Base-by-base conservation (phyloP, 2,113 vertebrate species). In the Pogona vitticeps region DNA sequence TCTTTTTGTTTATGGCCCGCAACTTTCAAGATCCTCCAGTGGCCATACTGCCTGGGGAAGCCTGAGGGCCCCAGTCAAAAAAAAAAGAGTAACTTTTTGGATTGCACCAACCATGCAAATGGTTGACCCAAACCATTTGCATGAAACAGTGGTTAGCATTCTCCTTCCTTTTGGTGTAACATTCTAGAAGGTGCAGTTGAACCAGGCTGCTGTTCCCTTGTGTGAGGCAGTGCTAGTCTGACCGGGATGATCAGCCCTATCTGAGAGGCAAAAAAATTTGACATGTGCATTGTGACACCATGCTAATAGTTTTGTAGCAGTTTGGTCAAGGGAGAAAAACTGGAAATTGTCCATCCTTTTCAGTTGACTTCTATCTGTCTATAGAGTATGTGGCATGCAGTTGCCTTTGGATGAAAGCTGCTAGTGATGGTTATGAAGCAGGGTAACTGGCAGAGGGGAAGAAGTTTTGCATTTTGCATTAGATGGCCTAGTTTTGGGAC, bases 391-490 rank as follows among this genome's bases (percentile, higher is more conserved):
- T 10, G 2, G 58, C n/a, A 26, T 65, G 38, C 63, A 21, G 12
- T 42, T 86, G 40, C 28, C 58, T 75, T 76, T 61, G 71, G 67
- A 82, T 23, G 61, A 82, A 87, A 76, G 59, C 70, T 56, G 71
- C 59, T 76, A 81, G 70, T 82, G 38, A 87, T 82, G 82, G 42
- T 87, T 82, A 38, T 31, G 71, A 86, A 86, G 23, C 14, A 46
- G 33, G 65, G 61, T 72, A 73, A 82, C 26, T 81, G 70, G 58
- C 78, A 81, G 59, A 3, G 40, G 79, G 38, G 33, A 20, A 80
- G 31, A 58, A 81, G 67, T 59, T 59, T 42, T 85, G 81, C 42
- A 42, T 68, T 83, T 88, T 58, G 70, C 88, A 23, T 91, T 68
- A 65, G 87, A 81, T 87, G 70, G 86, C 79, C 92, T 68, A 3